phyloP scores from a whole-genome alignment of 2,888 invertebrate species.

The Yponomeuta sedellus region DNA sequence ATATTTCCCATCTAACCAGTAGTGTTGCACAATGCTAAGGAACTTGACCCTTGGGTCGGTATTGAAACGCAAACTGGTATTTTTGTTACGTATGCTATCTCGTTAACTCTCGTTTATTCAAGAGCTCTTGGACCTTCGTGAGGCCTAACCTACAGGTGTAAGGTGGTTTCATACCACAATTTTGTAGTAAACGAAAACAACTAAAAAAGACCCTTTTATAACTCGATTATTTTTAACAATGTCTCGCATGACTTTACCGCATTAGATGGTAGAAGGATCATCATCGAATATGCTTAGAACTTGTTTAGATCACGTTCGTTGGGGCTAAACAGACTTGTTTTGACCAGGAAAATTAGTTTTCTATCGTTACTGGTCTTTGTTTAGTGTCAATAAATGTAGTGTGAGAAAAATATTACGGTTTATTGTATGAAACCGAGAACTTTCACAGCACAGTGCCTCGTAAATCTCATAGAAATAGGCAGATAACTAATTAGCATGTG shows the following conservation, averaged over 20 bases:
- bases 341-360: too few species aligned
- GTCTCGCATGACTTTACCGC: too few species aligned
- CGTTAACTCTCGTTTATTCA: background rate
- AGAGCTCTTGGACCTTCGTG: background rate
- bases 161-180: background rate
- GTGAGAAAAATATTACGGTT: background rate
- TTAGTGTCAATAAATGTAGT: background rate
- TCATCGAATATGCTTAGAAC: too few species aligned
- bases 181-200: background rate
- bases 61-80: constrained; percentile 16
- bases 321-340: too few species aligned
- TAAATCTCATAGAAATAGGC: background rate
- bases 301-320: too few species aligned
- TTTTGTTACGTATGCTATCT: constrained; percentile 8
- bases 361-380: background rate
- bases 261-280: too few species aligned
- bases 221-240: too few species aligned
- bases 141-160: background rate
- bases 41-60: constrained; percentile 14
- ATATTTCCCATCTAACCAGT: background rate
- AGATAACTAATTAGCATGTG: background rate
- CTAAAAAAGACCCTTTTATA: too few species aligned
- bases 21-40: constrained; percentile 12
- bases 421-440: background rate
- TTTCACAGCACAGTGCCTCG: background rate